Evolutionary conservation across 2,888 invertebrate species (phyloP), one percentile per base, ranked within the genome.

Genomic region (Eurytoma adleriae): DNA sequence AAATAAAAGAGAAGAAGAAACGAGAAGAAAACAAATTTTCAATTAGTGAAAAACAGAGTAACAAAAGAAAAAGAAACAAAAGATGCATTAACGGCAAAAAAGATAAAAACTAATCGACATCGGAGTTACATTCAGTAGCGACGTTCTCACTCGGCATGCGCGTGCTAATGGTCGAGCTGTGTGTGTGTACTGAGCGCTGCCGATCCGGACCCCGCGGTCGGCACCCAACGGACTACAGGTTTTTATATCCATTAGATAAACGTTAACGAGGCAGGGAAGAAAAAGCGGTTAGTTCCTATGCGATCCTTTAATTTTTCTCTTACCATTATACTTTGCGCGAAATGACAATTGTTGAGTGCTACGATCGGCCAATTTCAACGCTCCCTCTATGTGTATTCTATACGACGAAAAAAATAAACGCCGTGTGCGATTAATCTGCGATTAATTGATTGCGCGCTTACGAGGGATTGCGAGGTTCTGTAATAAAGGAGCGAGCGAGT

Each of bases 131-230:
- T 27, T 27, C n/a, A 56, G 40, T 40, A 40, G 13, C 52, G 24
- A 13, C 52, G 70, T 69, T 70, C 70, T 20, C 50, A 69, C 62
- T 74, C 56, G 74, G 30, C 27, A 57, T 70, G 30, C 54, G 59
- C 40, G 56, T 64, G 68, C 69, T 74, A 50, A 16, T 59, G 40
- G 66, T 62, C 30, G 66, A 59, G n/a, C n/a, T n/a, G n/a, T 66
- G 50, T 67, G 52, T 48, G 18, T 59, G 7, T 20, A 13, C 24
- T 14, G 59, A 61, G 7, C 40, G 40, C 40, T 7, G 30, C 30
- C 30, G 30, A 59, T 18, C 20, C 24, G 61, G 24, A 61, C 27
- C 14, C 16, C 16, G 24, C 14, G 61, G 40, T 40, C 24, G 16
- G 27, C 27, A 61, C 2, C 16, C 61, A 27, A 24, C 27, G 24